Percentiles rank a stretch among this genome's conserved stretches.
Conservation (phyloP, 2,113 vertebrate species). For the Passer domesticus region DNA sequence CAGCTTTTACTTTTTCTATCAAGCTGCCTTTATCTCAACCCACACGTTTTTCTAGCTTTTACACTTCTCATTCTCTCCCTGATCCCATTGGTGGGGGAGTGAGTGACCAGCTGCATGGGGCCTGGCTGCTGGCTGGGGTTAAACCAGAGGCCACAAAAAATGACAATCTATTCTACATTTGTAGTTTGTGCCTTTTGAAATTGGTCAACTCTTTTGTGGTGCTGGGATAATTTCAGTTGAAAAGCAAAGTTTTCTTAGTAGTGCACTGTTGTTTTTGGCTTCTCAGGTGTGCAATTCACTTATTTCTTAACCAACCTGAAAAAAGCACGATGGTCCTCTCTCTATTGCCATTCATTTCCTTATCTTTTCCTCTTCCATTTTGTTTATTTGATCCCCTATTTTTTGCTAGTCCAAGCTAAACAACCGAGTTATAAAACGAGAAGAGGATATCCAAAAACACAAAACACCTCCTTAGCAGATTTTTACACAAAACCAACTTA, state of each 20-base stretch:
- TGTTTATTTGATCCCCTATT: not conserved
- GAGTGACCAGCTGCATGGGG: not conserved
- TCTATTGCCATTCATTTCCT: not conserved
- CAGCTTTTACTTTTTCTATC: not conserved
- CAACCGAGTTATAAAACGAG: not conserved
- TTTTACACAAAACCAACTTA: not conserved
- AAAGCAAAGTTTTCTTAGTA: not conserved
- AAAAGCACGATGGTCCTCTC: not conserved
- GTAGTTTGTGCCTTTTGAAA: not conserved
- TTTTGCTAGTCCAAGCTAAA: not conserved
- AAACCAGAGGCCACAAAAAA: not conserved
- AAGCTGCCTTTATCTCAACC: not conserved
- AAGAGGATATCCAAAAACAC: not conserved
- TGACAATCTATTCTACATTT: not conserved
- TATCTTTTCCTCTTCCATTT: not conserved
- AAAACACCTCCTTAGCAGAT: rapidly evolving
- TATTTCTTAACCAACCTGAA: not conserved
- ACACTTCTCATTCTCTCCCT: not conserved
- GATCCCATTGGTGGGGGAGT: not conserved
- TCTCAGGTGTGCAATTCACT: not conserved
- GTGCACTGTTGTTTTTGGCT: not conserved
- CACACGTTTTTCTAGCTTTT: not conserved
- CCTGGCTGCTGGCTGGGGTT: not conserved
- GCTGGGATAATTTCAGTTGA: not conserved
- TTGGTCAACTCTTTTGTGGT: not conserved